Percentiles rank a stretch among this genome's conserved stretches.
phyloP scores from a whole-genome alignment of 2,113 vertebrate genomes.

The Poeciliopsis prolifica region DNA sequence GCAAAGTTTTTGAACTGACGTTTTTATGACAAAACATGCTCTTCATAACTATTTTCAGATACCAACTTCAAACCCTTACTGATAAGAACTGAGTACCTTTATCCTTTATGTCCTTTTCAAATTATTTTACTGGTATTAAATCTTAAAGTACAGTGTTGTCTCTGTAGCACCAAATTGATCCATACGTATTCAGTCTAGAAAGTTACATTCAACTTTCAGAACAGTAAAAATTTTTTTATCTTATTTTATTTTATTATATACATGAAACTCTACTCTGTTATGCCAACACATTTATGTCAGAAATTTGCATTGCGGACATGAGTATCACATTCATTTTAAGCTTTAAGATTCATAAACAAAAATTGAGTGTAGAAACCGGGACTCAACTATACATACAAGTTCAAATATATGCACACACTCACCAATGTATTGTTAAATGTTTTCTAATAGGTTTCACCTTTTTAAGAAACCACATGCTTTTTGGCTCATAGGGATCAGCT shows the following conservation, averaged over 20 bases:
- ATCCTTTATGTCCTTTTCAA: neutral
- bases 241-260: neutral
- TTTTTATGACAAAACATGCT: slow-evolving; percentile 47
- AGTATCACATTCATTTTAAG: neutral
- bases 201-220: neutral
- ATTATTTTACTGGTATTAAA: slow-evolving; percentile 9
- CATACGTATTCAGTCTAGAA: neutral
- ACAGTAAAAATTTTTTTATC: neutral
- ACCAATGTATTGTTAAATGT: neutral
- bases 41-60: slow-evolving; percentile 18
- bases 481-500: neutral
- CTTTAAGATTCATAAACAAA: neutral
- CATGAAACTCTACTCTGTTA: neutral
- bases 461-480: neutral
- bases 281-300: neutral
- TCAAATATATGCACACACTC: neutral
- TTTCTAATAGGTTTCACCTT: neutral
- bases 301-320: neutral
- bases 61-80: slow-evolving; percentile 20
- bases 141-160: neutral
- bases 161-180: neutral
- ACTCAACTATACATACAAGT: neutral
- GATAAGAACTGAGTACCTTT: neutral
- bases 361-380: neutral
- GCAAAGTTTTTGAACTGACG: slow-evolving; percentile 14